These are phyloP conservation scores for Onychomys arenicola DNA, from an alignment of 2,797 vertebrate species.

Conservation along the genomic window DNA sequence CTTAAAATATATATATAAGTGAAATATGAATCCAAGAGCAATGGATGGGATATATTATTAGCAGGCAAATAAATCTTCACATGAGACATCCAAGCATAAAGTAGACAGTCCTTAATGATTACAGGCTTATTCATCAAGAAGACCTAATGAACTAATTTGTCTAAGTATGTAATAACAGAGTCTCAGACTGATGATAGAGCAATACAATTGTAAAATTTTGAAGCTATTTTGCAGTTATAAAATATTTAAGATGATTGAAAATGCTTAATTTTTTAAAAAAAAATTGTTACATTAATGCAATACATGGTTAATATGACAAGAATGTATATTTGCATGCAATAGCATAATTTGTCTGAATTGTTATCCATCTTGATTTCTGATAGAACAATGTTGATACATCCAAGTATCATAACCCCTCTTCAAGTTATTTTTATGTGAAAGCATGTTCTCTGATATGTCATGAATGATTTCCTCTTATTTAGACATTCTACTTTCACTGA, in stretches of 20 bases:
- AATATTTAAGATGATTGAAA: background rate
- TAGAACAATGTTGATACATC: background rate
- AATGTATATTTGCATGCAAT: background rate
- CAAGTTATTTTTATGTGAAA: background rate
- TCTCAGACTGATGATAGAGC: background rate
- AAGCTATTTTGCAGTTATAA: background rate
- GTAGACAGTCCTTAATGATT: background rate
- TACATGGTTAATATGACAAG: background rate
- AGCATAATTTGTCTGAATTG: background rate
- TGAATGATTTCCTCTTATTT: background rate
- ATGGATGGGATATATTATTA: background rate
- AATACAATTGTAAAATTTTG: background rate
- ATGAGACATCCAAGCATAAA: background rate
- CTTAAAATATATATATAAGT: background rate
- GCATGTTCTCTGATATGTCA: background rate
- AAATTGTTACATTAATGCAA: background rate
- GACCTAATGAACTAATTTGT: conserved; percentile 6
- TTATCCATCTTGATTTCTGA: background rate
- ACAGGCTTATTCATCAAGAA: background rate
- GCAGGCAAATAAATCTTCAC: background rate
- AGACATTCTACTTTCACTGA: background rate
- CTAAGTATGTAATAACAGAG: conserved; percentile 12
- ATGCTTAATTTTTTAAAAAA: background rate
- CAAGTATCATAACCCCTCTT: background rate
- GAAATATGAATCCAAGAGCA: background rate